A percentile compares a stretch with the other conserved stretches of the same genome.
Conservation (phyloP, 1,140 invertebrate genomes). For the Drosophila teissieri region DNA sequence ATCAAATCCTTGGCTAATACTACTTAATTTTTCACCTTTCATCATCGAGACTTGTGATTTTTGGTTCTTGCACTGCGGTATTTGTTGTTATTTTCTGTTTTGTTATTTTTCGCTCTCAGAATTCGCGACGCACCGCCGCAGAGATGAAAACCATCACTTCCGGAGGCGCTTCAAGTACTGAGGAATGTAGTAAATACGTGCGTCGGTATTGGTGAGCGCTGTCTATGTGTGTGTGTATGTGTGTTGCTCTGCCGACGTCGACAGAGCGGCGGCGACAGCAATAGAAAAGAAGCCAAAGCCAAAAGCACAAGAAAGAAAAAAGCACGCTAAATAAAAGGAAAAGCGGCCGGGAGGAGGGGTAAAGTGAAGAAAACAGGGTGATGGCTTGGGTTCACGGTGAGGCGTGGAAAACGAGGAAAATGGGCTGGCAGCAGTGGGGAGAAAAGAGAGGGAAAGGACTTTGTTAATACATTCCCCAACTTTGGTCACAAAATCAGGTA, state of each 20-base stretch:
- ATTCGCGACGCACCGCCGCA: constrained; percentile 62
- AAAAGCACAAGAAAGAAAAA: constrained; percentile 54
- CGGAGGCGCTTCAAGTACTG: constrained; percentile 84
- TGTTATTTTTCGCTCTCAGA: constrained; percentile 47
- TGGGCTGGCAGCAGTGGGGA: constrained; percentile 9
- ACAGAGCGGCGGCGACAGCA: constrained; percentile 34
- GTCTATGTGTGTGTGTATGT: constrained; percentile 39
- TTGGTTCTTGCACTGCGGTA: constrained; percentile 2
- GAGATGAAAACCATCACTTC: constrained; percentile 83
- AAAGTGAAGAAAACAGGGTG: constrained; percentile 6
- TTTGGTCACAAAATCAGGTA: constrained; percentile 31
- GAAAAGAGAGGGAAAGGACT: constrained; percentile 31
- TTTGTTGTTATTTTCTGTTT: constrained; percentile 3
- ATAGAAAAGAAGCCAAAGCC: constrained; percentile 59
- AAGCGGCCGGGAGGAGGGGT: constrained; percentile 9
- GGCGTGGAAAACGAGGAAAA: constrained; percentile 9
- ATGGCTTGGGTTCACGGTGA: background rate
- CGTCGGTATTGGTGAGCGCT: constrained; percentile 48
- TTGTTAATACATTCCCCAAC: constrained; percentile 26
- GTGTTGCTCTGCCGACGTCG: constrained; percentile 29
- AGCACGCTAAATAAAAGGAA: constrained; percentile 43
- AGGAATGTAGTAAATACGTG: constrained; percentile 79
- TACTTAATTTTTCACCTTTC: constrained; percentile 10
- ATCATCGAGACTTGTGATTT: constrained; percentile 8
- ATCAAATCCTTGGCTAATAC: constrained; percentile 1